Evolutionary conservation across 2,888 invertebrate genomes (phyloP).

Genomic region (Blastobasis lacticolella): DNA sequence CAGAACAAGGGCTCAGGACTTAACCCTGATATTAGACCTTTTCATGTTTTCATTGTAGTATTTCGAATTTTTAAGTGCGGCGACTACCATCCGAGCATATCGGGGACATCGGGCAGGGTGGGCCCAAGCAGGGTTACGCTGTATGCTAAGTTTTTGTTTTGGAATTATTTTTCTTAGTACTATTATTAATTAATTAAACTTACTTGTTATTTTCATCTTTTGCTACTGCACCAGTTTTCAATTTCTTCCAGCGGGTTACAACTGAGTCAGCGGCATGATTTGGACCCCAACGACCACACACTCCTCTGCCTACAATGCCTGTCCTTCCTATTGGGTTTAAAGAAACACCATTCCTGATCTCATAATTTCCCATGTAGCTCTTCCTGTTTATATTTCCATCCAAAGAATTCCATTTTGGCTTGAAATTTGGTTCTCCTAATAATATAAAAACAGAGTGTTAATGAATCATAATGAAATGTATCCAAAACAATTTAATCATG

Average conservation of each 20-base stretch:
- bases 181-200: too few species aligned
- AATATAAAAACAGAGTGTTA: conserved; percentile 4
- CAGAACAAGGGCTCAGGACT: too few species aligned
- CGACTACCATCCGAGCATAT: too few species aligned
- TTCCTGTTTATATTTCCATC: conserved; percentile 85
- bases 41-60: too few species aligned
- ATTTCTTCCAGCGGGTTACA: conserved; percentile 90
- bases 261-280: conserved; percentile 99
- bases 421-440: conserved; percentile 66
- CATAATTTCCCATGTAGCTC: conserved; percentile 82
- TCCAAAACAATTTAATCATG: too few species aligned
- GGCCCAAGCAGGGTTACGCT: too few species aligned
- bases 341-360: conserved; percentile 75
- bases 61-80: too few species aligned
- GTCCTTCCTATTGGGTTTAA: conserved; percentile 94
- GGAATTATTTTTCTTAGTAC: too few species aligned
- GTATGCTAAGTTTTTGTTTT: too few species aligned
- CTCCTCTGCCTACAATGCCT: conserved; percentile 89
- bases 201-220: conserved; percentile 34
- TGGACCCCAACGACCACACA: conserved; percentile 96
- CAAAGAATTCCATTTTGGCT: conserved; percentile 85
- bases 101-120: too few species aligned
- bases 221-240: conserved; percentile 32
- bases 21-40: too few species aligned
- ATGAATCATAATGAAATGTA: neutral